Evolutionary conservation across 35 echinoderm and acorn worm species (phyloP).

Genomic region (Hemicentrotus pulcherrimus): DNA sequence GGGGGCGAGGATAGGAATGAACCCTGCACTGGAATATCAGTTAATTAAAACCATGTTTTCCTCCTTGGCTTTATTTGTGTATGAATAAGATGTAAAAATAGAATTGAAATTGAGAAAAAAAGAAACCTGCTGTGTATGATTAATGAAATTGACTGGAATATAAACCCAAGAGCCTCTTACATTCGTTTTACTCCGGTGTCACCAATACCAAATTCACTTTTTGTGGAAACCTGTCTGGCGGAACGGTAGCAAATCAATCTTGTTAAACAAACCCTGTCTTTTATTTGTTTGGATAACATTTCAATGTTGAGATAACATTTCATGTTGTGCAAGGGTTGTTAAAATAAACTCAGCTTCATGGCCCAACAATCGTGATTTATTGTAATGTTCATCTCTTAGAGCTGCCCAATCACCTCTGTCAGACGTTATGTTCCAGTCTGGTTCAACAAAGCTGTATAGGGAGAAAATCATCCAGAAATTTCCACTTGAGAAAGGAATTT

Average conservation of each 20-base stretch:
- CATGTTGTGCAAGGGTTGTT: not conserved
- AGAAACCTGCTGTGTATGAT: not conserved
- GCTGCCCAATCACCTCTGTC: not conserved
- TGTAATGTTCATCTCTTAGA: not conserved
- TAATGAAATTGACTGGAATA: not conserved
- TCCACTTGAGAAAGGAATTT: not conserved
- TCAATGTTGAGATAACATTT: conserved; percentile 4
- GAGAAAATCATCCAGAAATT: not conserved
- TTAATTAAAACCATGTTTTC: too few relatives aligned
- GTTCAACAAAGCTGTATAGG: not conserved
- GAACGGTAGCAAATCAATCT: not conserved
- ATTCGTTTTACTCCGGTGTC: not conserved
- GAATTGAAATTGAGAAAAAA: not conserved
- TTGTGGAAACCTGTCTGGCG: not conserved
- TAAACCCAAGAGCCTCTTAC: not conserved
- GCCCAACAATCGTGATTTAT: not conserved
- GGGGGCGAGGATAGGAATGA: too few relatives aligned
- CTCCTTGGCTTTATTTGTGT: too few relatives aligned
- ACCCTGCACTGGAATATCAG: too few relatives aligned
- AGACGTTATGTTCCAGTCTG: not conserved
- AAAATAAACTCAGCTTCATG: not conserved
- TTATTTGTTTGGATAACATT: conserved; percentile 20
- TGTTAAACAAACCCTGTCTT: not conserved
- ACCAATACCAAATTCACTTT: not conserved
- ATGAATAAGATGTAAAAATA: too few relatives aligned